These are phyloP conservation scores for Margaritifera margaritifera DNA, from an alignment of 2,888 invertebrate species.

Conservation along the genomic window DNA sequence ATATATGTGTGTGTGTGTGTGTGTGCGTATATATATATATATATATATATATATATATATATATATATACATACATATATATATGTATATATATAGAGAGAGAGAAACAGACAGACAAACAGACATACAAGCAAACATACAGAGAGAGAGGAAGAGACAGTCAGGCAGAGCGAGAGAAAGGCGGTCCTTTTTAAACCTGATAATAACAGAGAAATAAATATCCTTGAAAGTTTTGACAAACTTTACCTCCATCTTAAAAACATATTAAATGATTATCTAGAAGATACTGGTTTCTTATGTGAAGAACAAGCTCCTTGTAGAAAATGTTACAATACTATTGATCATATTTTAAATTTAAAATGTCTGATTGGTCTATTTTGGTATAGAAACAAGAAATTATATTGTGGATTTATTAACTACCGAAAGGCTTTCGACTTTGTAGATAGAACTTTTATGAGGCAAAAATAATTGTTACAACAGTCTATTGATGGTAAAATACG, in stretches of 20 bases:
- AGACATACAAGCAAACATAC: too few species aligned
- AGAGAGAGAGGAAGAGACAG: too few species aligned
- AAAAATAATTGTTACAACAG: neutral
- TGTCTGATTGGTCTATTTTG: neutral
- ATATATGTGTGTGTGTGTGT: too few species aligned
- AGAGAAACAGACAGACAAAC: too few species aligned
- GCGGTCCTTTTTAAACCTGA: too few species aligned
- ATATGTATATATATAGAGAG: too few species aligned
- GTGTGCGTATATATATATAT: too few species aligned
- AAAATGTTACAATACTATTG: neutral
- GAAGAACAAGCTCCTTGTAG: slow-evolving; percentile 5
- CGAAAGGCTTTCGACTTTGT: neutral
- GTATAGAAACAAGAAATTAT: neutral
- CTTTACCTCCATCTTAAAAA: neutral
- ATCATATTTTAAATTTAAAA: slow-evolving; percentile 4
- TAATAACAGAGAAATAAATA: slow-evolving; percentile 1
- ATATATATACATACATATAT: too few species aligned
- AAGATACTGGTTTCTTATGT: neutral
- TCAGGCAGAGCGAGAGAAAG: too few species aligned
- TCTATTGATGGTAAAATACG: neutral
- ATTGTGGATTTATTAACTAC: neutral
- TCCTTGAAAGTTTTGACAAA: slow-evolving; percentile 6
- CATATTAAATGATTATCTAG: neutral
- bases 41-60: too few species aligned
- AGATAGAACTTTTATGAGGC: neutral